Percentiles rank a stretch among this genome's conserved stretches.
phyloP scores from a whole-genome alignment of 2,113 vertebrate genomes.

The Clarias batrachus region DNA sequence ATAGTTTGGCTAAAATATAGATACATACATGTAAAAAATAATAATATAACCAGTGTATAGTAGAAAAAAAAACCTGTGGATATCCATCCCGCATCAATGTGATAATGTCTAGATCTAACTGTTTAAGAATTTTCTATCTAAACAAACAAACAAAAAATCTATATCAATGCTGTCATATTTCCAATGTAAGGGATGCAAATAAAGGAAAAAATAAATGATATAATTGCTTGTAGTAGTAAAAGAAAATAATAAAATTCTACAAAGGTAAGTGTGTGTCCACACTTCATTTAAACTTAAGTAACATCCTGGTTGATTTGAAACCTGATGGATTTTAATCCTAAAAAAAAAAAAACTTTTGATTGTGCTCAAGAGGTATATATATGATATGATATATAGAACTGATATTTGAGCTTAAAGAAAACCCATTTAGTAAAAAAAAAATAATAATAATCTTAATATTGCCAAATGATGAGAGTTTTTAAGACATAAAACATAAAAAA shows the following conservation, averaged over 20 bases:
- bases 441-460: background rate
- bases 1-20: conserved; percentile 88
- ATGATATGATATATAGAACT: background rate
- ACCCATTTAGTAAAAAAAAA: background rate
- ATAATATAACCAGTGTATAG: conserved; percentile 86
- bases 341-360: background rate
- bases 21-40: conserved; percentile 86
- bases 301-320: background rate
- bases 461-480: background rate
- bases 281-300: conserved; percentile 9
- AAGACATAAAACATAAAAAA: background rate
- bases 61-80: conserved; percentile 74
- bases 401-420: background rate
- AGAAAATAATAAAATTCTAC: background rate
- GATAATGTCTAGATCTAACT: conserved; percentile 33
- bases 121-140: conserved; percentile 18
- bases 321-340: background rate
- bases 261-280: background rate
- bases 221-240: background rate
- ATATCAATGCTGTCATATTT: background rate
- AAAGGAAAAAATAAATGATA: background rate
- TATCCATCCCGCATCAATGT: conserved; percentile 42
- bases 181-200: conserved; percentile 1
- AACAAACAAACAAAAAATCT: background rate
- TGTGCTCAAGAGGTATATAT: background rate